Evolutionary conservation across 2,113 vertebrate species (phyloP).

Genomic region (Dolichotis patagonum): DNA sequence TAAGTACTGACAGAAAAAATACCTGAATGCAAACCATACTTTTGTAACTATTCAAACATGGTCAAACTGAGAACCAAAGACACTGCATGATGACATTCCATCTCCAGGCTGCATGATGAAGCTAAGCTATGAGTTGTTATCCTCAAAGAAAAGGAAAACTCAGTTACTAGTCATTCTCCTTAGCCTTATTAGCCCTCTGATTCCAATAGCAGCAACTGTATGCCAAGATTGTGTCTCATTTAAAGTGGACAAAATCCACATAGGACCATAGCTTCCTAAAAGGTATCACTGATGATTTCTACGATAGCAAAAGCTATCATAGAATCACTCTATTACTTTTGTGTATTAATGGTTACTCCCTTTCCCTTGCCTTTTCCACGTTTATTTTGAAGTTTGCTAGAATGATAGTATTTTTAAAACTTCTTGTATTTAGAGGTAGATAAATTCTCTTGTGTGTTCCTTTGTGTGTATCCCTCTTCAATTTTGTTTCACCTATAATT

Average conservation of each 20-base stretch:
- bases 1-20: not conserved
- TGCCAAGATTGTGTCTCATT: not conserved
- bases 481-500: not conserved
- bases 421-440: not conserved
- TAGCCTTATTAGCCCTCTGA: not conserved
- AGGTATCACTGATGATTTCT: not conserved
- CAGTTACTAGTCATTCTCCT: not conserved
- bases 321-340: not conserved
- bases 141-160: constrained; percentile 18
- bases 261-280: not conserved
- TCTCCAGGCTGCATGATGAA: not conserved
- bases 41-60: not conserved
- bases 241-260: constrained; percentile 1
- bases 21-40: not conserved
- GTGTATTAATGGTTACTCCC: not conserved
- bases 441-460: not conserved
- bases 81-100: not conserved
- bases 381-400: constrained; percentile 21
- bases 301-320: not conserved
- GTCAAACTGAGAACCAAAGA: constrained; percentile 22
- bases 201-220: not conserved
- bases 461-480: not conserved
- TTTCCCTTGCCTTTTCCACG: not conserved
- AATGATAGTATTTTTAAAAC: not conserved
- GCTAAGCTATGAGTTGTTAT: not conserved